Conservation (phyloP, 2,888 invertebrate species). For the Patella pellucida region DNA sequence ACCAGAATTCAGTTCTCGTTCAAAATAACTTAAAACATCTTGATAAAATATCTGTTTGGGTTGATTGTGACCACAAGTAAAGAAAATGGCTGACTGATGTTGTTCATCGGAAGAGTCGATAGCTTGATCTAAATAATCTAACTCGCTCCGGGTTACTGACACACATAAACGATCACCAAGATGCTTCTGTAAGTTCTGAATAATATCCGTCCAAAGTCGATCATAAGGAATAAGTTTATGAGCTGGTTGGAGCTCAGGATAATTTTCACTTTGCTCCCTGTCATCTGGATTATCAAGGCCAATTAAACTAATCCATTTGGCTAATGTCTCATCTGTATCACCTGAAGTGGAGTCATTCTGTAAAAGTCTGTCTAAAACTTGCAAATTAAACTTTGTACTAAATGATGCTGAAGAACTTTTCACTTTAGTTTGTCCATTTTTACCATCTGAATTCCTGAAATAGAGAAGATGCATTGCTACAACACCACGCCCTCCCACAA, state of each 20-base stretch:
- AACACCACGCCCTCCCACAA: too few species aligned
- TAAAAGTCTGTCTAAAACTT: constrained; percentile 37
- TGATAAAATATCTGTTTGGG: constrained; percentile 45
- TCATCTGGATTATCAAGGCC: background rate
- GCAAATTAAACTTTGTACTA: constrained; percentile 43
- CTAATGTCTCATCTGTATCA: constrained; percentile 26
- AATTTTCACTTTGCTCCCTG: background rate
- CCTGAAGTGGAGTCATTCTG: constrained; percentile 32
- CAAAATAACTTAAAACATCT: constrained; percentile 46
- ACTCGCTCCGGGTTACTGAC: background rate
- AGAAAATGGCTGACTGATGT: constrained; percentile 47
- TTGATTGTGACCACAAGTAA: constrained; percentile 65
- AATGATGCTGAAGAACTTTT: constrained; percentile 21
- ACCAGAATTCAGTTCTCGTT: constrained; percentile 41
- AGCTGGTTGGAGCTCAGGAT: constrained; percentile 33
- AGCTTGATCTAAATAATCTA: constrained; percentile 12
- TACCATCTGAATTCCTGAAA: too few species aligned
- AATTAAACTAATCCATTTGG: constrained; percentile 11
- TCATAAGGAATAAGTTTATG: constrained; percentile 46
- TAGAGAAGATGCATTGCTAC: too few species aligned
- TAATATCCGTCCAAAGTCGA: constrained; percentile 59
- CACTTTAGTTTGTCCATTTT: too few species aligned
- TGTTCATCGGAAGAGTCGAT: background rate
- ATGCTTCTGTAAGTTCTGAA: constrained; percentile 52
- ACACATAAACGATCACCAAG: background rate